Evolutionary conservation across 2,888 invertebrate genomes (phyloP).

Genomic region (Miltochrista miniata): DNA sequence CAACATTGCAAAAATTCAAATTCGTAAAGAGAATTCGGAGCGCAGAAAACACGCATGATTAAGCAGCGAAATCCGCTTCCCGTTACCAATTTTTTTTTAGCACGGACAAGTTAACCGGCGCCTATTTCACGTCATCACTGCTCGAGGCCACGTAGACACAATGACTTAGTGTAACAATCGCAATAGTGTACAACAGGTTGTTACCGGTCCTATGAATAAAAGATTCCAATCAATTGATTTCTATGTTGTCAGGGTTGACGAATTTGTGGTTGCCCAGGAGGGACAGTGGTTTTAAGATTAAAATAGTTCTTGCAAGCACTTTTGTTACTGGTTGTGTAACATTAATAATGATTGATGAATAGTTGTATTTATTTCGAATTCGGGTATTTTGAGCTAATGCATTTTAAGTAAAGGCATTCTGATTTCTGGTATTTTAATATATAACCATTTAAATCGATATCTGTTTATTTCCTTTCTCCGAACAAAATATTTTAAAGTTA

Average conservation of each 20-base stretch:
- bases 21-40: background rate
- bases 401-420: too few relatives aligned
- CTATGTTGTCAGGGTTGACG: slow-evolving; percentile 4
- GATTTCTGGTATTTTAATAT: too few relatives aligned
- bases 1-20: background rate
- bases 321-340: too few relatives aligned
- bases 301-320: background rate
- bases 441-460: too few relatives aligned
- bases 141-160: slow-evolving; percentile 12
- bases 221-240: slow-evolving; percentile 14
- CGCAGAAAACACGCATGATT: background rate
- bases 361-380: too few relatives aligned
- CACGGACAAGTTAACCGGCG: slow-evolving; percentile 2
- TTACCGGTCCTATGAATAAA: slow-evolving; percentile 11
- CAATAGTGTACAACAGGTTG: slow-evolving; percentile 14
- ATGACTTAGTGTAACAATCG: slow-evolving; percentile 15
- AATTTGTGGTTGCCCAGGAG: slow-evolving; percentile 2
- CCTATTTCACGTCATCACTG: slow-evolving; percentile 15
- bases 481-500: too few relatives aligned
- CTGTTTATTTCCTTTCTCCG: too few relatives aligned
- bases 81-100: slow-evolving; percentile 4
- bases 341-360: too few relatives aligned
- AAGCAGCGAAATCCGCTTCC: background rate
- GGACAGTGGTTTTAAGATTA: background rate
- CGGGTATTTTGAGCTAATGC: too few relatives aligned